phyloP scores from a whole-genome alignment of 37 sponge, comb jelly and placozoan species.

The Hexactinellida sp. region DNA sequence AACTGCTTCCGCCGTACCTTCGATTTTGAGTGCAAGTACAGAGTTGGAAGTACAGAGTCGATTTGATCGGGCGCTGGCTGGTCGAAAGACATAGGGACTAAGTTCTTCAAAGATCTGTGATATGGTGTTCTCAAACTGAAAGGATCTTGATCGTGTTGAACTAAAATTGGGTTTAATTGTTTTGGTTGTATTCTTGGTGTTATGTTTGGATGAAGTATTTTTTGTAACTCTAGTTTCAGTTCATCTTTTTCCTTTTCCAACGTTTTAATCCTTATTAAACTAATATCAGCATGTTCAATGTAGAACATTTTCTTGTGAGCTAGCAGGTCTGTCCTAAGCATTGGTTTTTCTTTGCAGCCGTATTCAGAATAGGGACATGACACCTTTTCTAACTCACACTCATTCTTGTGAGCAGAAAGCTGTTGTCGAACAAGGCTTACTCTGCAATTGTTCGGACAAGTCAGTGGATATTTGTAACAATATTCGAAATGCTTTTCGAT shows the following conservation, averaged over 20 bases:
- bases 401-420: background rate
- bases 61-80: too few species aligned
- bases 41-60: too few species aligned
- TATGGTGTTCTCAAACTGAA: too few species aligned
- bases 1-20: too few species aligned
- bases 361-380: background rate
- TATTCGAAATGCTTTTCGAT: background rate
- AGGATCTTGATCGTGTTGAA: too few species aligned
- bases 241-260: background rate
- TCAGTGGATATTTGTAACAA: background rate
- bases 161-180: too few species aligned
- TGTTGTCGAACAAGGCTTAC: background rate
- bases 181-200: too few species aligned
- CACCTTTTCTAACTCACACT: background rate
- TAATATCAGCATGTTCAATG: background rate
- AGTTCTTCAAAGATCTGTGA: too few species aligned
- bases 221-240: background rate
- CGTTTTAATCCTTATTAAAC: background rate
- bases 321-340: background rate
- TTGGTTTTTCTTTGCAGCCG: background rate
- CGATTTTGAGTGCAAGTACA: too few species aligned
- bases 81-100: too few species aligned
- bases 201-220: too few species aligned
- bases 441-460: background rate
- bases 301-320: background rate